phyloP scores from a whole-genome alignment of 2,888 invertebrate genomes.

The Tachina grossa region DNA sequence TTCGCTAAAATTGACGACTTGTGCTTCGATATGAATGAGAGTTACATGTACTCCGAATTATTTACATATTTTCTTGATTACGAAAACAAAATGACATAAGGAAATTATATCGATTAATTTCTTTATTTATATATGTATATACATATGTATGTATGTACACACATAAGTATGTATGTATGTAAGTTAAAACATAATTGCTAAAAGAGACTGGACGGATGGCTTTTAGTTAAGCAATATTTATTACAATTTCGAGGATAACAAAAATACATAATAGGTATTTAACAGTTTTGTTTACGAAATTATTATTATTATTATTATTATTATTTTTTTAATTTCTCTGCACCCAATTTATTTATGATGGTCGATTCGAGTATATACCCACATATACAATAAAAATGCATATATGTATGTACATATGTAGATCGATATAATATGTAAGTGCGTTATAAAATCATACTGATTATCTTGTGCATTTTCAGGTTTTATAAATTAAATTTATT shows the following conservation, averaged over 20 bases:
- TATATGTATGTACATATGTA: background rate
- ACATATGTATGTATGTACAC: background rate
- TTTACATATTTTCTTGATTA: too few relatives aligned
- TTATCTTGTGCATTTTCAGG: constrained; percentile 4
- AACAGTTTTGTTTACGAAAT: background rate
- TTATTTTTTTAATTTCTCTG: constrained; percentile 40
- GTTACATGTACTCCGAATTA: too few relatives aligned
- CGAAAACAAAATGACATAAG: too few relatives aligned
- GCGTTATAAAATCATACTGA: constrained; percentile 16
- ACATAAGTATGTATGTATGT: background rate
- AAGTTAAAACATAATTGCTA: background rate
- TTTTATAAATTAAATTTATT: background rate
- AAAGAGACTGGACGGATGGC: background rate
- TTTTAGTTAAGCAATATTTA: background rate
- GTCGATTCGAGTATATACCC: constrained; percentile 30
- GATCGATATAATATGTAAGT: constrained; percentile 30
- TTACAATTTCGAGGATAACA: background rate
- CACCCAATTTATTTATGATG: constrained; percentile 33
- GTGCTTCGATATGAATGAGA: too few relatives aligned
- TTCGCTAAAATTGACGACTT: too few relatives aligned
- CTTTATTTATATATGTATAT: background rate
- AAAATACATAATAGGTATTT: background rate
- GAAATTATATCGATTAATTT: background rate
- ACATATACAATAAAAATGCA: too few relatives aligned
- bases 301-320: too few relatives aligned